Conservation (phyloP, 2,888 invertebrate species). For the Eristalinus aeneus region DNA sequence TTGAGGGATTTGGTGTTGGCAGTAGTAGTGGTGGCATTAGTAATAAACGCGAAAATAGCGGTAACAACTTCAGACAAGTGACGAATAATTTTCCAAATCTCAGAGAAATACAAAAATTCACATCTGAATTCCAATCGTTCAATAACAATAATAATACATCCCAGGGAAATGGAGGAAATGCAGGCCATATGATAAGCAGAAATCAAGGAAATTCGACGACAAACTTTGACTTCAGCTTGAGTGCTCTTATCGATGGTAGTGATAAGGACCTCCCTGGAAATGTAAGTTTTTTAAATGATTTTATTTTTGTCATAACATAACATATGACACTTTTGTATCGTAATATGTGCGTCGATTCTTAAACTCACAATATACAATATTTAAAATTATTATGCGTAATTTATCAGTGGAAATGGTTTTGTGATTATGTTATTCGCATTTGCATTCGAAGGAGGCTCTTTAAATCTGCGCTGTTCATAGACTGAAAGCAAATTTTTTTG, state of each 20-base stretch:
- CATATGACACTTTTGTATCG: no score
- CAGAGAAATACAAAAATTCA: slow-evolving; percentile 72
- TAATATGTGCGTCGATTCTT: no score
- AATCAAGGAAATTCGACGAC: slow-evolving; percentile 31
- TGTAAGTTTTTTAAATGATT: slow-evolving; percentile 53
- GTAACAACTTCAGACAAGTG: slow-evolving; percentile 50
- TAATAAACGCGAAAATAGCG: slow-evolving; percentile 36
- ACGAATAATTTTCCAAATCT: slow-evolving; percentile 71
- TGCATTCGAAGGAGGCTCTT: no score
- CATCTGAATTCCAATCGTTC: slow-evolving; percentile 70
- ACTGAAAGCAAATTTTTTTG: no score
- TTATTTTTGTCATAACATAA: no score
- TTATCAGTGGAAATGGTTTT: no score
- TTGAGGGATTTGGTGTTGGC: slow-evolving; percentile 47
- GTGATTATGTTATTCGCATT: no score
- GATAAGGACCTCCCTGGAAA: slow-evolving; percentile 69
- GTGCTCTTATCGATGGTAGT: slow-evolving; percentile 62
- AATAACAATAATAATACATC: slow-evolving; percentile 61
- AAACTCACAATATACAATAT: no score
- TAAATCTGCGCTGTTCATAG: no score
- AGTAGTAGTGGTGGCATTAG: slow-evolving; percentile 14
- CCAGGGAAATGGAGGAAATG: slow-evolving; percentile 40
- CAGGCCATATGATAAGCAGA: slow-evolving; percentile 43
- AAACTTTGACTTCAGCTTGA: slow-evolving; percentile 70
- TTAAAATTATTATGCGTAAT: no score